A percentile compares a stretch with the other conserved stretches of the same genome.
Evolutionary conservation across 2,797 vertebrate genomes (phyloP).

Genomic region (Cryptoblepharus egeriae): DNA sequence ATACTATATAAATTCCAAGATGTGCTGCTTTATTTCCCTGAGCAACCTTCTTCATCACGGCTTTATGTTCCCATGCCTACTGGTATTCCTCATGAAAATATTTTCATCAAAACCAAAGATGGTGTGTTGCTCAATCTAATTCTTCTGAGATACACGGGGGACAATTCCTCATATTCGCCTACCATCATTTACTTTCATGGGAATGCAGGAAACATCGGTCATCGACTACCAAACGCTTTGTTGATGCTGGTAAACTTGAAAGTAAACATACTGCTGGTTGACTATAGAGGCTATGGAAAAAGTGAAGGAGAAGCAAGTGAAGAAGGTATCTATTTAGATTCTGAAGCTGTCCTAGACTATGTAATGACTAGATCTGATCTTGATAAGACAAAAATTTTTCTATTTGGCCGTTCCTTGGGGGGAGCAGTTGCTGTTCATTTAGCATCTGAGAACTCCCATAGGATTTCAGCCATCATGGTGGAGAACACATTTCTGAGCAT

Average conservation of each 20-base stretch:
- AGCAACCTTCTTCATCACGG: slow-evolving; percentile 96
- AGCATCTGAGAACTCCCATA: slow-evolving; percentile 93
- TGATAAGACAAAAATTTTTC: slow-evolving; percentile 95
- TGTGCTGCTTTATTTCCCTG: slow-evolving; percentile 96
- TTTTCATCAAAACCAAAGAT: slow-evolving; percentile 96
- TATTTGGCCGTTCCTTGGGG: slow-evolving; percentile 96
- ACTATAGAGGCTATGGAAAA: slow-evolving; percentile 97
- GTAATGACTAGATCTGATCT: slow-evolving; percentile 95
- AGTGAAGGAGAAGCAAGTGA: slow-evolving; percentile 97
- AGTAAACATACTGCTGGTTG: slow-evolving; percentile 93
- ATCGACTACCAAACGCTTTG: slow-evolving; percentile 94
- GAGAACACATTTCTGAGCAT: slow-evolving; percentile 99
- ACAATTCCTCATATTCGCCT: slow-evolving; percentile 87
- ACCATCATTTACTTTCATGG: slow-evolving; percentile 98
- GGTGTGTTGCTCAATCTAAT: slow-evolving; percentile 95
- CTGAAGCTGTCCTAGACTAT: slow-evolving; percentile 95
- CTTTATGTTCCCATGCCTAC: slow-evolving; percentile 97
- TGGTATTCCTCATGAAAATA: slow-evolving; percentile 95
- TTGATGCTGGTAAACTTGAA: slow-evolving; percentile 98
- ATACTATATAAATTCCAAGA: slow-evolving; percentile 99
- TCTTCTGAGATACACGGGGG: slow-evolving; percentile 93
- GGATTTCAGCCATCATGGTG: slow-evolving; percentile 93
- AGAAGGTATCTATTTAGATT: slow-evolving; percentile 92
- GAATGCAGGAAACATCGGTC: slow-evolving; percentile 97
- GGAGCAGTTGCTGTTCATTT: slow-evolving; percentile 95